These are phyloP conservation scores for Hemitrygon akajei DNA, from an alignment of 2,797 vertebrate species.

Conservation along the genomic window DNA sequence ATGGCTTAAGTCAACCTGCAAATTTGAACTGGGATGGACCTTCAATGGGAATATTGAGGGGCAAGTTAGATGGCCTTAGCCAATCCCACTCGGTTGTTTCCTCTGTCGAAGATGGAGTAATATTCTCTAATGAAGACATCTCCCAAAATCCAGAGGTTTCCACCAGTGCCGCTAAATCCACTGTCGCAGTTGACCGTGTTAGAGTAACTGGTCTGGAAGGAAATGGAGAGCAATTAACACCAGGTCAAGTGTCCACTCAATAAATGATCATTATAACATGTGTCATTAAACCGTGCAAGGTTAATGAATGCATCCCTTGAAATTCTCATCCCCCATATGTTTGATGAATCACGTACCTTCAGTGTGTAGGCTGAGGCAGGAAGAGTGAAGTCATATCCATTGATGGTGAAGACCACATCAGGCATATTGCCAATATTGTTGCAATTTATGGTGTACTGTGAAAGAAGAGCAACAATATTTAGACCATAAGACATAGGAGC, in stretches of 20 bases:
- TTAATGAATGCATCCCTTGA: not conserved
- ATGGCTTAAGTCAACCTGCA: not conserved
- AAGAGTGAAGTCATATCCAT: conserved; percentile 43
- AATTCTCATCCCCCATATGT: too few species aligned
- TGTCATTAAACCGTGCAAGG: not conserved
- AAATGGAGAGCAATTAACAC: not conserved
- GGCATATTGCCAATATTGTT: not conserved
- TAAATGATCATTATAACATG: not conserved
- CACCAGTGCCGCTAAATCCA: not conserved
- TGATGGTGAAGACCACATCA: conserved; percentile 49
- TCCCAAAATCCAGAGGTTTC: conserved; percentile 60
- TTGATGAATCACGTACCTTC: conserved; percentile 43
- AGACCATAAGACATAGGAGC: not conserved
- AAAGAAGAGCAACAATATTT: not conserved
- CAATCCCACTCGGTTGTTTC: conserved; percentile 54
- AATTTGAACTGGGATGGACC: not conserved
- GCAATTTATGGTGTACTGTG: conserved; percentile 50
- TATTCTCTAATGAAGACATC: conserved; percentile 64
- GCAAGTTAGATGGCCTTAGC: conserved; percentile 45
- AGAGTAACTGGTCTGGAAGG: not conserved
- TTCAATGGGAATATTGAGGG: not conserved
- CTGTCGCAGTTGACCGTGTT: not conserved
- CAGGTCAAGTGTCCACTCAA: not conserved
- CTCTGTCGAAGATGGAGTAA: conserved; percentile 57
- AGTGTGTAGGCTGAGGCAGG: conserved; percentile 49